Evolutionary conservation across 92 coral and sea anemone genomes (phyloP), one percentile per base, ranked within the genome.

Genomic region (Zoanthus gigantus): DNA sequence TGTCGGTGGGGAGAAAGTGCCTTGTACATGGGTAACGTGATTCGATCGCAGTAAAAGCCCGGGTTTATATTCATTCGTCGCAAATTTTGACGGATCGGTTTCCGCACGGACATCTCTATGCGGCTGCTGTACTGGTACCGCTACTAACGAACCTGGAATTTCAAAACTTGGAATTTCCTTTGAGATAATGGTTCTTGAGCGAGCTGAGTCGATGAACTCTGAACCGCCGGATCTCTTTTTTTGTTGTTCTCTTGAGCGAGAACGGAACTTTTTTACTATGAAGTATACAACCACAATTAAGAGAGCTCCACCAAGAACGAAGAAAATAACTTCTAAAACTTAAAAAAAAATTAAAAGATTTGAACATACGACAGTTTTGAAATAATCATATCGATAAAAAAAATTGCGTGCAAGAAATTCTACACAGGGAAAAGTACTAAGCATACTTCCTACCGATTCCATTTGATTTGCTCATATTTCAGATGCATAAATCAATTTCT

Each of bases 31-130:
- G 0, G 85, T 81, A 28, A 81, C 71, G 12, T 81, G 85, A 46
- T 81, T 67, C 12, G 85, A 65, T 12, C 60, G 85, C 45, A 46
- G 76, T 14, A 81, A 53, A 44, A 66, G 9, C 6, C 85, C 85
- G 0, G 75, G 85, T 46, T 81, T 81, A 44, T 81, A 81, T 32
- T 68, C 60, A 67, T 46, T 81, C 30, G 71, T 81, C 29, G 73
- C 85, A 81, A 81, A 81, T 29, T 81, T 68, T 32, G 75, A 53
- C 74, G 76, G 85, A 23, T 81, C 85, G 10, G 85, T 65, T 50
- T 81, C 30, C 31, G 17, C 85, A 14, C 85, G 76, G 48, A 66
- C 13, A 23, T 81, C 47, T 14, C 85, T 71, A 65, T 65, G 76
- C 13, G 85, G 85, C 74, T 81, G 85, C 7, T 81, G 85, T 5